These are phyloP conservation scores for Drosophila subsilvestris DNA, from an alignment of 2,888 invertebrate genomes.

Conservation along the genomic window DNA sequence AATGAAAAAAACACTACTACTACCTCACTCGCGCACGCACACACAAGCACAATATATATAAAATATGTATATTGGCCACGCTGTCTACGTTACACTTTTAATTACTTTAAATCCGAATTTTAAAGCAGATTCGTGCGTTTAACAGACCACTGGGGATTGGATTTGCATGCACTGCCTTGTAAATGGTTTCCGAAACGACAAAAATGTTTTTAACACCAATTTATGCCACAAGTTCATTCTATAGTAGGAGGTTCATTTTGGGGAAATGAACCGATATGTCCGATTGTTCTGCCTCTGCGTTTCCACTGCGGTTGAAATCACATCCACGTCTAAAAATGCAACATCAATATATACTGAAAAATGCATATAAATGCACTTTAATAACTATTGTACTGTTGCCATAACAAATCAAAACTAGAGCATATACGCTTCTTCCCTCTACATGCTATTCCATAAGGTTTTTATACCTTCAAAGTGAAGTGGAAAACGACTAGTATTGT, in stretches of 20 bases:
- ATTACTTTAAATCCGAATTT: not conserved
- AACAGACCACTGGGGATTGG: slow-evolving; percentile 32
- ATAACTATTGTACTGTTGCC: too few species aligned
- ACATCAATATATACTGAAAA: too few species aligned
- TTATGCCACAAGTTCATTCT: slow-evolving; percentile 8
- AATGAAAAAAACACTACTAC: slow-evolving; percentile 42
- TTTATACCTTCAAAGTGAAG: not conserved
- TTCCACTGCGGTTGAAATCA: not conserved
- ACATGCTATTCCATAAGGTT: not conserved
- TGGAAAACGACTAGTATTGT: not conserved
- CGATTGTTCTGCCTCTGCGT: not conserved
- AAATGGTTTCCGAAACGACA: too few species aligned
- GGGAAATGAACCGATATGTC: not conserved
- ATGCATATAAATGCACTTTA: too few species aligned
- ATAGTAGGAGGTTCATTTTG: too few species aligned
- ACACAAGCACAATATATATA: too few species aligned
- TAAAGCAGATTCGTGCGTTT: slow-evolving; percentile 3
- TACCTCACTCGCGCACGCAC: too few species aligned
- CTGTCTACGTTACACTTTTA: slow-evolving; percentile 11
- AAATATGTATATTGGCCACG: too few species aligned
- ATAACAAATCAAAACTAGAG: too few species aligned
- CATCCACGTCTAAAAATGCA: not conserved
- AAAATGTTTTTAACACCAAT: slow-evolving; percentile 21
- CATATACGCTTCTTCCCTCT: too few species aligned
- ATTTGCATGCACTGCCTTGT: slow-evolving; percentile 15